Conservation (phyloP, 1,140 invertebrate genomes). For the Drosophila azteca region DNA sequence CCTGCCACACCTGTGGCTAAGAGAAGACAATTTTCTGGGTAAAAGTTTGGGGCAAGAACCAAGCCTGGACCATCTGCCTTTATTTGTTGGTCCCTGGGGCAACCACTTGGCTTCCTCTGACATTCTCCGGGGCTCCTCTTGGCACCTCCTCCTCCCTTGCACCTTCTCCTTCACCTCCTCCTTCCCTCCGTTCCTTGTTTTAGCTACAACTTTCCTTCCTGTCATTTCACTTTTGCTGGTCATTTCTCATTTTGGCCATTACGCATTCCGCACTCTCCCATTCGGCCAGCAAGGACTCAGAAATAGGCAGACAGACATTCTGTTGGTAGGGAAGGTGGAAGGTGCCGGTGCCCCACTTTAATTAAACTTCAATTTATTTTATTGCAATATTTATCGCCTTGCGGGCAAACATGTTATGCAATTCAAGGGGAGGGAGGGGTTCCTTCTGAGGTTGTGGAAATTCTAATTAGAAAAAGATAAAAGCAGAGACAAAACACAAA, state of each 20-base stretch:
- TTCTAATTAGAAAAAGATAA: slow-evolving; percentile 20
- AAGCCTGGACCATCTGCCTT: neutral
- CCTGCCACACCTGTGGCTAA: slow-evolving; percentile 52
- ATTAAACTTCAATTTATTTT: slow-evolving; percentile 78
- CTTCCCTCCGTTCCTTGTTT: neutral
- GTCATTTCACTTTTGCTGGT: slow-evolving; percentile 64
- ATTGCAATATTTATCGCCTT: slow-evolving; percentile 73
- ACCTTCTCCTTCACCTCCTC: neutral
- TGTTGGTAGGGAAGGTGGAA: slow-evolving; percentile 7
- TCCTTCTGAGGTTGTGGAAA: too few species aligned
- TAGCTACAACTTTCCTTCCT: slow-evolving; percentile 25
- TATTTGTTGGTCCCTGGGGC: slow-evolving; percentile 44
- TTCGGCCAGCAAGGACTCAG: slow-evolving; percentile 8
- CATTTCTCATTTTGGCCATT: slow-evolving; percentile 76
- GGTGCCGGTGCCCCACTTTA: slow-evolving; percentile 48
- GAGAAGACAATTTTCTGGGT: slow-evolving; percentile 21
- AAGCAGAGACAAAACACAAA: neutral
- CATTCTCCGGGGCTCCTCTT: too few species aligned
- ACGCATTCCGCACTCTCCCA: slow-evolving; percentile 59
- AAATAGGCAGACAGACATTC: slow-evolving; percentile 4
- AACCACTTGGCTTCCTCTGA: neutral
- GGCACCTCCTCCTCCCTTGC: too few species aligned
- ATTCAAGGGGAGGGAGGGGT: neutral
- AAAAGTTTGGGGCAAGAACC: too few species aligned
- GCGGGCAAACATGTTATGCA: slow-evolving; percentile 50